Base-by-base conservation (phyloP, 1,140 invertebrate genomes). In the Calephelis nemesis region DNA sequence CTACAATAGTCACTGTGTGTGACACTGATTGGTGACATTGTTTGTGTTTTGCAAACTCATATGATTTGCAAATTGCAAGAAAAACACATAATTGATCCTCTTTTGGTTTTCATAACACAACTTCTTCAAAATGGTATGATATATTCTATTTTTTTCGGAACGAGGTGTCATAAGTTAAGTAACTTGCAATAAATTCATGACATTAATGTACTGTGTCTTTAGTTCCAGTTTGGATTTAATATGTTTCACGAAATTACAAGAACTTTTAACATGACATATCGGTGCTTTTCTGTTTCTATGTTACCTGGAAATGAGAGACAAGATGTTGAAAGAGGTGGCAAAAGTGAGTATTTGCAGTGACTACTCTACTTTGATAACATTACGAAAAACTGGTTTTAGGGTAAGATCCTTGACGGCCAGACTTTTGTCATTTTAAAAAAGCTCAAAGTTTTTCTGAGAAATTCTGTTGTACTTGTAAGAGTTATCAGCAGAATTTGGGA, bases 321-420 rank as follows among this genome's bases (percentile, higher is more conserved):
- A 82, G 97, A 99, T 92, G 97, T 99, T n/a, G 98, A 99, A 93
- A 94, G 96, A 81, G 98, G 98, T 79, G 98, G 98, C 77, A 99
- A 99, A 95, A 99, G 97, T 98, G 93, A 93, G 94, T 65, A 52
- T 30, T 30, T 30, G 30, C 30, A 30, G 2, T 30, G 30, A 30
- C 30, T 4, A 30, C 30, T 30, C 30, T 30, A 30, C 30, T 30
- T 30, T 30, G 30, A 30, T 30, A 4, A 30, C 30, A 30, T 30
- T 30, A 30, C 30, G 30, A 30, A 30, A 30, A 30, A 30, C 30
- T 30, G 30, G 30, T 30, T 19, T 19, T 19, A 19, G 15, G 15
- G 15, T 19, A 19, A 19, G 15, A 19, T 19, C 15, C 15, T 19
- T 19, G 15, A 19, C 15, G 15, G 15, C 15, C 15, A 19, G 15